phyloP scores from a whole-genome alignment of 2,113 vertebrate genomes.

The Corydoras sp. region DNA sequence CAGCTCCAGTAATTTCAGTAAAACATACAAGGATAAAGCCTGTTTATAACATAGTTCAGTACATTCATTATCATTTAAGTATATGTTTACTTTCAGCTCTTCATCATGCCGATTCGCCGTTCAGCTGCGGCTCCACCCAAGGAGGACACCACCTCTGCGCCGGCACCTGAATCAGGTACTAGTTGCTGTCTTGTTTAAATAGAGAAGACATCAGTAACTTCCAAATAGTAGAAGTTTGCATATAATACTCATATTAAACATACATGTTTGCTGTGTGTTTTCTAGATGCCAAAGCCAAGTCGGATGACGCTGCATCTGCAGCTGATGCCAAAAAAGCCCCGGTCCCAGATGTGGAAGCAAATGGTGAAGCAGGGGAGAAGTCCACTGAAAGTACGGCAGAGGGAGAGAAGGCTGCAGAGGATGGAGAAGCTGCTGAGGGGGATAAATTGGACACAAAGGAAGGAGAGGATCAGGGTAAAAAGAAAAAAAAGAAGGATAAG shows the following conservation, averaged over 20 bases:
- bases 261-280: background rate
- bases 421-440: slow-evolving; percentile 61
- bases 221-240: too few species aligned
- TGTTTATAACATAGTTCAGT: too few species aligned
- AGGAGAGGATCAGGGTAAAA: slow-evolving; percentile 47
- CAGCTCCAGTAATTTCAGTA: too few species aligned
- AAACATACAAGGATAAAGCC: too few species aligned
- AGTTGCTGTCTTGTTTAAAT: too few species aligned
- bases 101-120: slow-evolving; percentile 88
- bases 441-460: slow-evolving; percentile 63
- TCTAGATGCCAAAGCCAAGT: slow-evolving; percentile 72
- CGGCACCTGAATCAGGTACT: slow-evolving; percentile 72
- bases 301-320: slow-evolving; percentile 78
- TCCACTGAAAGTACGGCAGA: slow-evolving; percentile 54
- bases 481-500: slow-evolving; percentile 67
- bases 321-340: slow-evolving; percentile 77
- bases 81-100: background rate
- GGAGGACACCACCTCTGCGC: slow-evolving; percentile 77
- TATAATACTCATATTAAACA: background rate
- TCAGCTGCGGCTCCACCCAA: slow-evolving; percentile 76
- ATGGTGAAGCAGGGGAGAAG: slow-evolving; percentile 67
- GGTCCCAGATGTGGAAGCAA: slow-evolving; percentile 51
- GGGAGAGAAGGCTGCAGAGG: slow-evolving; percentile 42
- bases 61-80: background rate
- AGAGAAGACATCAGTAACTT: too few species aligned